Conservation (phyloP, 2,888 invertebrate genomes). For the Nezara viridula region DNA sequence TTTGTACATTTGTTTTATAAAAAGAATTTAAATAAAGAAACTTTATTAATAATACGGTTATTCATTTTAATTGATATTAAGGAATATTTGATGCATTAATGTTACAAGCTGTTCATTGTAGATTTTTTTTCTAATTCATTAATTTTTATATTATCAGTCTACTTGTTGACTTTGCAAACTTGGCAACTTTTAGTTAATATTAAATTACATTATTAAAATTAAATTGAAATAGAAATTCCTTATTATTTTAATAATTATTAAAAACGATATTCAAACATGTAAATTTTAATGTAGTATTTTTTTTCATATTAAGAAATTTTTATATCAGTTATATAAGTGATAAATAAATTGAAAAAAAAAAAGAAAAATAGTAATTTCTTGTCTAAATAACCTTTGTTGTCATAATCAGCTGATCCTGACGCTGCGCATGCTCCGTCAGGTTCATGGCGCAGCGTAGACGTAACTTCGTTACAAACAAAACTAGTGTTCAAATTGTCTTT, state of each 20-base stretch:
- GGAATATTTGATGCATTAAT: background rate
- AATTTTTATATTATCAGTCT: background rate
- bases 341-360: background rate
- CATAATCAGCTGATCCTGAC: conserved; percentile 58
- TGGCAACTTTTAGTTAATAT: background rate
- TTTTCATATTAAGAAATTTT: background rate
- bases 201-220: background rate
- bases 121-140: background rate
- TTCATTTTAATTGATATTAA: background rate
- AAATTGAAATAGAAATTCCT: background rate
- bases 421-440: conserved; percentile 54
- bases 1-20: background rate
- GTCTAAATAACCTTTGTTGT: conserved; percentile 34
- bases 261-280: too few relatives aligned
- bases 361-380: background rate
- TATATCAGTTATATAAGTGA: background rate
- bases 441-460: background rate
- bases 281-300: background rate
- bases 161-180: background rate
- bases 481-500: conserved; percentile 45
- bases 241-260: background rate
- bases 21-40: too few relatives aligned
- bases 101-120: background rate
- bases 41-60: background rate
- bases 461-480: conserved; percentile 32